Conservation (phyloP, 2,113 vertebrate genomes). For the Ictalurus furcatus region DNA sequence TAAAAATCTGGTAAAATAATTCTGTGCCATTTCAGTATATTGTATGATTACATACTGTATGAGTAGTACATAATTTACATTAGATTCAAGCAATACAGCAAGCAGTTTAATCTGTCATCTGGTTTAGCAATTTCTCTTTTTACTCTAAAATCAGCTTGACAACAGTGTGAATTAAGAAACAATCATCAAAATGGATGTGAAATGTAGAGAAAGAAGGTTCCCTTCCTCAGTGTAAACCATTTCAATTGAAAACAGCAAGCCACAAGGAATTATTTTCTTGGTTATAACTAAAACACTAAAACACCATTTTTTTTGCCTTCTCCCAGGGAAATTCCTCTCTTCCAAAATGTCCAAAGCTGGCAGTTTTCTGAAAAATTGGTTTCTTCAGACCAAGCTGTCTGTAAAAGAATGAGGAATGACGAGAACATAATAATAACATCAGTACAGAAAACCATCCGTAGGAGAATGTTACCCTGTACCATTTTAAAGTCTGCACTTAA, state of each 20-base stretch:
- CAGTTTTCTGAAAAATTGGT: conserved; percentile 74
- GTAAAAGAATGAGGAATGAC: conserved; percentile 19
- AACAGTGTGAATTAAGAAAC: neutral
- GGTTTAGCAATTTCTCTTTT: neutral
- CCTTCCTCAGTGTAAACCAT: neutral
- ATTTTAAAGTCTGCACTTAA: neutral
- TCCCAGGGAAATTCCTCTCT: conserved; percentile 75
- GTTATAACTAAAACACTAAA: conserved; percentile 49
- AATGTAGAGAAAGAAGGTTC: neutral
- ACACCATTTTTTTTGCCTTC: conserved; percentile 66
- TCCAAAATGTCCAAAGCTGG: conserved; percentile 77
- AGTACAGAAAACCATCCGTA: neutral
- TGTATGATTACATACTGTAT: neutral
- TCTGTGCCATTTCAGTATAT: neutral
- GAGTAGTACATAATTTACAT: no score
- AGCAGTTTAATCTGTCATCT: neutral
- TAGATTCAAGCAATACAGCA: neutral
- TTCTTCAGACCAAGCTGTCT: conserved; percentile 73
- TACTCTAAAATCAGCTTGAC: neutral
- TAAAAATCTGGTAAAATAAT: neutral
- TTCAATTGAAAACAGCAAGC: neutral
- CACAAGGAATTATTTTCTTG: neutral
- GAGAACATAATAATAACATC: neutral
- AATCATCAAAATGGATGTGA: neutral
- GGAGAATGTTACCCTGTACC: neutral